These are phyloP conservation scores for Drosophila helvetica DNA, from an alignment of 2,888 invertebrate species.

Conservation along the genomic window DNA sequence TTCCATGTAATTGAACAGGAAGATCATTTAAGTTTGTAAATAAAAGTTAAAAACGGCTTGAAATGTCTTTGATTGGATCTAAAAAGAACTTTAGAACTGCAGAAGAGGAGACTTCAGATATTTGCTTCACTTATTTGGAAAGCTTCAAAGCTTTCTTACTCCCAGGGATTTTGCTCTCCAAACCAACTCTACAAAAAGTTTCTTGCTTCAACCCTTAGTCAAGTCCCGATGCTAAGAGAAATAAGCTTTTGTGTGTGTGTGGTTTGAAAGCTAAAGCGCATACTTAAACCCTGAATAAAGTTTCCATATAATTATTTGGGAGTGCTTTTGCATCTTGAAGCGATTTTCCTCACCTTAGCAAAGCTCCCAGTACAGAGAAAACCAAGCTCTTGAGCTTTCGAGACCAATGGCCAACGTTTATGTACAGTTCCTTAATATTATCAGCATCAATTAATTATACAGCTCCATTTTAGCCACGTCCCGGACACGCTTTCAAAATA, in stretches of 20 bases:
- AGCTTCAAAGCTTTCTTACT: slow-evolving; percentile 1
- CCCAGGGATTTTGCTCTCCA: background rate
- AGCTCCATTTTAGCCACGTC: slow-evolving; percentile 39
- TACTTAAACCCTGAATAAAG: background rate
- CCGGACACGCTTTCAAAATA: slow-evolving; percentile 41
- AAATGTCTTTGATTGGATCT: slow-evolving; percentile 5
- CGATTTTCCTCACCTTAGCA: background rate
- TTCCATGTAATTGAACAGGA: slow-evolving; percentile 49
- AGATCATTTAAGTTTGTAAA: slow-evolving; percentile 74
- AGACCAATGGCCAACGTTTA: slow-evolving; percentile 17
- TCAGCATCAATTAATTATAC: slow-evolving; percentile 57
- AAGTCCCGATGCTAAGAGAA: too few relatives aligned
- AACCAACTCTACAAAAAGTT: slow-evolving; percentile 13
- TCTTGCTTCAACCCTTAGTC: background rate
- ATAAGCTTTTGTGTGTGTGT: too few relatives aligned
- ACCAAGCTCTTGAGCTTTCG: slow-evolving; percentile 12
- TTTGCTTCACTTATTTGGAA: background rate
- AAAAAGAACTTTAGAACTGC: background rate
- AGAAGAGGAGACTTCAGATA: background rate
- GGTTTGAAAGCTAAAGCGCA: too few relatives aligned
- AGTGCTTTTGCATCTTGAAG: background rate
- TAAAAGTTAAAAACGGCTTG: slow-evolving; percentile 64
- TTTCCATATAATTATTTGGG: background rate
- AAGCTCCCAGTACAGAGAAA: background rate
- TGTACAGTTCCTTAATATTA: slow-evolving; percentile 30